Evolutionary conservation across 1,140 invertebrate species (phyloP).

Genomic region (Belonocnema kinseyi): DNA sequence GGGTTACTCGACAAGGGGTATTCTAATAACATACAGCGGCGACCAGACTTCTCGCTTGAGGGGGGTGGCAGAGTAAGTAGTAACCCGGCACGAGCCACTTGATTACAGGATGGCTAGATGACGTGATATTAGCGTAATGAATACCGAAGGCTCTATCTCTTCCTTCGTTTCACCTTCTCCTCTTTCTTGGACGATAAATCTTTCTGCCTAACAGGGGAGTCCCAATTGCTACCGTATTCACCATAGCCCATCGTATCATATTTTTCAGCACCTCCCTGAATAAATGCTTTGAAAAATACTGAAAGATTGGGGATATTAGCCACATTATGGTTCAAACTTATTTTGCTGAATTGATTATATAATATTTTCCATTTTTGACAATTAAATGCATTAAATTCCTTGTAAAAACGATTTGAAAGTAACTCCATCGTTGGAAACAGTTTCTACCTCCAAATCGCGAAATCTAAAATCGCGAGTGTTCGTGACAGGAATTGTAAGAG

Average conservation of each 20-base stretch:
- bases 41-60: constrained; percentile 50
- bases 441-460: background rate
- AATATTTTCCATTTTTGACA: too few species aligned
- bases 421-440: background rate
- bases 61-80: constrained; percentile 48
- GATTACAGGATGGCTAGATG: constrained; percentile 68
- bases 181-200: constrained; percentile 21
- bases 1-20: constrained; percentile 59
- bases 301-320: too few species aligned
- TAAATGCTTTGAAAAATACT: too few species aligned
- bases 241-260: background rate
- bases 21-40: constrained; percentile 66
- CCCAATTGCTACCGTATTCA: constrained; percentile 34
- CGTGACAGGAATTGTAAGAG: background rate
- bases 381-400: too few species aligned
- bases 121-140: constrained; percentile 69
- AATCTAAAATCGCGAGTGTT: background rate
- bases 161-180: constrained; percentile 32
- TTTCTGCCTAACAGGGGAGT: constrained; percentile 10
- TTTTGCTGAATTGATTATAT: too few species aligned
- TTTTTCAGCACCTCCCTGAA: background rate
- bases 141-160: constrained; percentile 47
- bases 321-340: too few species aligned
- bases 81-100: constrained; percentile 54
- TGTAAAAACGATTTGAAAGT: background rate